These are phyloP conservation scores for Rhea pennata DNA, from an alignment of 2,113 vertebrate species.

Conservation along the genomic window DNA sequence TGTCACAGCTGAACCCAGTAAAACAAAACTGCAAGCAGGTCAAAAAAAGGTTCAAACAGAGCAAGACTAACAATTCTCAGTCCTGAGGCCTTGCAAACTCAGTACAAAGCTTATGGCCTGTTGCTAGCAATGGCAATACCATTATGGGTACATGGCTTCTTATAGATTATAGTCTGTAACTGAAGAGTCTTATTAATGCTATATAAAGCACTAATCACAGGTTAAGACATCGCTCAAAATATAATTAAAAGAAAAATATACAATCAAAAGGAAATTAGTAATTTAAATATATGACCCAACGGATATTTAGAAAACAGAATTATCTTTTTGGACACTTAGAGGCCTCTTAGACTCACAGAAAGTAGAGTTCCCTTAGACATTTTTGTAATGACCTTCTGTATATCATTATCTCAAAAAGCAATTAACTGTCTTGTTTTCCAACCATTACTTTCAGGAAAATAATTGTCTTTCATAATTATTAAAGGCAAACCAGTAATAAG, in stretches of 20 bases:
- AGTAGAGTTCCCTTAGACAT: not conserved
- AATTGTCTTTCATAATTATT: not conserved
- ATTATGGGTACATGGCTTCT: not conserved
- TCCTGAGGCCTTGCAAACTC: not conserved
- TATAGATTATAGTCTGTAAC: not conserved
- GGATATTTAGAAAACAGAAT: not conserved
- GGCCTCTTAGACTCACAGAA: not conserved
- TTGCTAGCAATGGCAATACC: rapidly evolving
- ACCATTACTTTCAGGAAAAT: not conserved
- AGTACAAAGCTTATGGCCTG: not conserved
- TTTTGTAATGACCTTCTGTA: not conserved
- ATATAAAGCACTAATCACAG: not conserved
- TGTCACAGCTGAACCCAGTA: not conserved
- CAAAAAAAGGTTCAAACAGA: not conserved
- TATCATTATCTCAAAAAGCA: not conserved
- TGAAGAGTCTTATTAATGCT: not conserved
- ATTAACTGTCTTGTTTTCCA: not conserved
- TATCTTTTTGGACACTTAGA: not conserved
- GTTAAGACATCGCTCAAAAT: not conserved
- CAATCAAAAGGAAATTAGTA: not conserved
- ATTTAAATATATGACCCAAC: not conserved
- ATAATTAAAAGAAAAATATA: not conserved
- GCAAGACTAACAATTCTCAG: not conserved
- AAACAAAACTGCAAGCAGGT: not conserved
- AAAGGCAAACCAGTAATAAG: not conserved